These are phyloP conservation scores for Chionomys nivalis DNA, from an alignment of 2,113 vertebrate species.

Conservation along the genomic window DNA sequence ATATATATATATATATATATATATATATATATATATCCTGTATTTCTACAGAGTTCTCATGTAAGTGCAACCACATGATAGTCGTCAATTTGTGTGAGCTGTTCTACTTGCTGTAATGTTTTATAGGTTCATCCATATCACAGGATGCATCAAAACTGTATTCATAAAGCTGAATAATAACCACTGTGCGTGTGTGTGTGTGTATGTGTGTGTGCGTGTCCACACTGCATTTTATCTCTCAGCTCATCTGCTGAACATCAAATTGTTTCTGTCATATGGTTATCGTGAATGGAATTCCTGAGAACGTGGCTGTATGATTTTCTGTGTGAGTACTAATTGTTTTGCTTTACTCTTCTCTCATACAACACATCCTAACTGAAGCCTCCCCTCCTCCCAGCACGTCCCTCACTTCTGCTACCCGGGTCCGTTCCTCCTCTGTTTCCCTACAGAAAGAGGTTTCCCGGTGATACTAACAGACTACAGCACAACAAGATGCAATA, in stretches of 20 bases:
- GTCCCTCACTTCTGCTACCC: background rate
- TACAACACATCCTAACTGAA: background rate
- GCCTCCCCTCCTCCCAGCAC: background rate
- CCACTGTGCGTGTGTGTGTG: background rate
- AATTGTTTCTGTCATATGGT: background rate
- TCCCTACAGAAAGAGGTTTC: background rate
- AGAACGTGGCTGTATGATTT: background rate
- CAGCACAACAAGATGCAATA: background rate
- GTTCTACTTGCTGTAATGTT: background rate
- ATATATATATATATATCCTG: background rate
- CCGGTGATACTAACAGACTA: background rate
- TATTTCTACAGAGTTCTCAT: background rate
- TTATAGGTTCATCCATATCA: background rate
- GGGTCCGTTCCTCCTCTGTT: background rate
- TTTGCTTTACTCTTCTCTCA: background rate
- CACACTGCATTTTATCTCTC: background rate
- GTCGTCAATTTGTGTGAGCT: background rate
- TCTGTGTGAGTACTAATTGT: background rate
- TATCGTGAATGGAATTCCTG: background rate
- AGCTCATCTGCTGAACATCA: background rate
- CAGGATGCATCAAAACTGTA: too few relatives aligned
- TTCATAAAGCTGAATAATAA: background rate
- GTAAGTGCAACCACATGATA: background rate
- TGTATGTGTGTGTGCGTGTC: background rate
- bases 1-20: background rate